These are phyloP conservation scores for Campylomormyrus tamandua DNA, from an alignment of 2,113 vertebrate species.

Conservation along the genomic window DNA sequence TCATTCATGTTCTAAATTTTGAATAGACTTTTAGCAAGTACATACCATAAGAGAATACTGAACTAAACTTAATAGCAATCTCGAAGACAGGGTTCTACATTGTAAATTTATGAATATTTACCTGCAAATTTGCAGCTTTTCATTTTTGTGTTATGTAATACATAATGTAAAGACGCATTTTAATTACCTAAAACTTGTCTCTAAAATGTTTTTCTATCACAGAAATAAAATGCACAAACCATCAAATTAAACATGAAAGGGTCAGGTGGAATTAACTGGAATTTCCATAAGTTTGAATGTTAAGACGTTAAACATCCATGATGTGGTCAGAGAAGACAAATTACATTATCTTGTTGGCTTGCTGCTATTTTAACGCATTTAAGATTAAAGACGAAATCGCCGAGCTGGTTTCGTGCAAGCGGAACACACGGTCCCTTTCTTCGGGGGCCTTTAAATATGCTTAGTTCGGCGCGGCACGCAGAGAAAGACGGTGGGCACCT, in stretches of 20 bases:
- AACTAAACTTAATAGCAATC: background rate
- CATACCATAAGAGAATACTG: background rate
- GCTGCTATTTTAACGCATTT: background rate
- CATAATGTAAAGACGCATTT: background rate
- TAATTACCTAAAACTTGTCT: background rate
- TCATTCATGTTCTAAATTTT: background rate
- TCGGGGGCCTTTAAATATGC: background rate
- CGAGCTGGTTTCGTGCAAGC: background rate
- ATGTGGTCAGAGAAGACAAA: background rate
- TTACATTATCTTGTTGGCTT: background rate
- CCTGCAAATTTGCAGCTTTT: background rate
- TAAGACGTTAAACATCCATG: background rate
- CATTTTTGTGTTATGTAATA: background rate
- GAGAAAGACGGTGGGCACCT: background rate
- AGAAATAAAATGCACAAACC: background rate
- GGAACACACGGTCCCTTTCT: background rate
- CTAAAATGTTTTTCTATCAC: background rate
- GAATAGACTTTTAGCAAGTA: background rate
- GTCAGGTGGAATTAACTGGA: background rate
- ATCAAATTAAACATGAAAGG: background rate
- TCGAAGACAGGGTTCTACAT: background rate
- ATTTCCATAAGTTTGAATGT: background rate
- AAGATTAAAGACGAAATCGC: background rate
- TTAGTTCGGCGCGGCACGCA: background rate
- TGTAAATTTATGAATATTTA: background rate